These are phyloP conservation scores for Frieseomelitta varia DNA, from an alignment of 1,140 invertebrate species.

Conservation along the genomic window DNA sequence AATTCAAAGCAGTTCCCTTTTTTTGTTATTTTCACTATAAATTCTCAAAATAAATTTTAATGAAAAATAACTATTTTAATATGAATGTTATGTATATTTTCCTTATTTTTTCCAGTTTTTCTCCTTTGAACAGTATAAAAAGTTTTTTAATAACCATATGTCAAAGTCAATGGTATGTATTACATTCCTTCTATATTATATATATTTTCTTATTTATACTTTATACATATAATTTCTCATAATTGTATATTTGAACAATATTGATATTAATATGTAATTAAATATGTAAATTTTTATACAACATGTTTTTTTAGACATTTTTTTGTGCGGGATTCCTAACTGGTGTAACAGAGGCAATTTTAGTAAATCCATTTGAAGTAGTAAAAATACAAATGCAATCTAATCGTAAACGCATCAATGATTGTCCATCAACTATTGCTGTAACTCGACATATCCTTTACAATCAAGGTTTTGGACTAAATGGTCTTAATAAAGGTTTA, in stretches of 20 bases:
- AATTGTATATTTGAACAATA: background rate
- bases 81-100: background rate
- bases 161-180: conserved; percentile 88
- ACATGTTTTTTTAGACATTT: conserved; percentile 87
- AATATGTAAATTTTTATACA: background rate
- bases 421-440: conserved; percentile 88
- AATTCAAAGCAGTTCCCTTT: background rate
- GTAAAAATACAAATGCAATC: conserved; percentile 94
- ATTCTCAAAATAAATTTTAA: background rate
- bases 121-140: conserved; percentile 96
- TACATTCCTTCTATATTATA: background rate
- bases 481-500: conserved; percentile 93
- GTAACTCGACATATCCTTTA: conserved; percentile 91
- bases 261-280: background rate
- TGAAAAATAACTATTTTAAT: background rate
- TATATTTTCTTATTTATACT: too few species aligned
- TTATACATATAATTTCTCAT: background rate
- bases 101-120: conserved; percentile 85
- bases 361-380: conserved; percentile 97
- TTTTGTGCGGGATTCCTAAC: conserved; percentile 92
- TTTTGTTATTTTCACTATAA: conserved; percentile 1
- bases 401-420: conserved; percentile 83
- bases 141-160: conserved; percentile 87
- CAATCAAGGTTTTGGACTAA: conserved; percentile 88
- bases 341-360: conserved; percentile 93